phyloP scores from a whole-genome alignment of 2,797 vertebrate genomes.

The Chanos chanos region DNA sequence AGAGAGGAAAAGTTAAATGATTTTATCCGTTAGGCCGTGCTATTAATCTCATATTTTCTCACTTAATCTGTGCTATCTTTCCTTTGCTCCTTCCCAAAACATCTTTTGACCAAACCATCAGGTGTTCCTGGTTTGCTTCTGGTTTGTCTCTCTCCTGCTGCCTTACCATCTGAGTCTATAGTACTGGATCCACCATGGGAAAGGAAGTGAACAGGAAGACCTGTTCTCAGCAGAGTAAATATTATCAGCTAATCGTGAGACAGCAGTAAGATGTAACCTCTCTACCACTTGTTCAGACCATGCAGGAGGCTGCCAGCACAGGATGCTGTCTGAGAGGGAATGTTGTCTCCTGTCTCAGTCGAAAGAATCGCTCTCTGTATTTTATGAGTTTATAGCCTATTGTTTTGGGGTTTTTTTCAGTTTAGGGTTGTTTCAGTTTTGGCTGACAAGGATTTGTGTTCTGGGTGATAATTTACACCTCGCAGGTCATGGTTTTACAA shows the following conservation, averaged over 20 bases:
- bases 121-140: not conserved
- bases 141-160: slow-evolving; percentile 1
- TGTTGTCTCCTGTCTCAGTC: too few relatives aligned
- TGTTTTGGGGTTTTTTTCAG: not conserved
- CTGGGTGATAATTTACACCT: slow-evolving; percentile 10
- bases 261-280: not conserved
- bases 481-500: slow-evolving; percentile 19
- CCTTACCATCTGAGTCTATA: not conserved
- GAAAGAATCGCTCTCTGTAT: too few relatives aligned
- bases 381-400: too few relatives aligned
- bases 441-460: slow-evolving; percentile 4
- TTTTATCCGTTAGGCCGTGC: too few relatives aligned
- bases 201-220: slow-evolving; percentile 35
- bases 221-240: slow-evolving; percentile 20
- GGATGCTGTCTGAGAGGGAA: not conserved
- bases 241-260: slow-evolving; percentile 17
- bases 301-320: slow-evolving; percentile 5
- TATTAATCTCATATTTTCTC: too few relatives aligned
- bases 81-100: not conserved
- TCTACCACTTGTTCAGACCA: slow-evolving; percentile 15
- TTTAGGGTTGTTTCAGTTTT: not conserved
- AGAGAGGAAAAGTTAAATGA: too few relatives aligned
- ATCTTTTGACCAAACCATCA: slow-evolving; percentile 22
- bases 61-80: not conserved
- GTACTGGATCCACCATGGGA: slow-evolving; percentile 28